These are phyloP conservation scores for Pyralis farinalis DNA, from an alignment of 2,888 invertebrate genomes.

Conservation along the genomic window DNA sequence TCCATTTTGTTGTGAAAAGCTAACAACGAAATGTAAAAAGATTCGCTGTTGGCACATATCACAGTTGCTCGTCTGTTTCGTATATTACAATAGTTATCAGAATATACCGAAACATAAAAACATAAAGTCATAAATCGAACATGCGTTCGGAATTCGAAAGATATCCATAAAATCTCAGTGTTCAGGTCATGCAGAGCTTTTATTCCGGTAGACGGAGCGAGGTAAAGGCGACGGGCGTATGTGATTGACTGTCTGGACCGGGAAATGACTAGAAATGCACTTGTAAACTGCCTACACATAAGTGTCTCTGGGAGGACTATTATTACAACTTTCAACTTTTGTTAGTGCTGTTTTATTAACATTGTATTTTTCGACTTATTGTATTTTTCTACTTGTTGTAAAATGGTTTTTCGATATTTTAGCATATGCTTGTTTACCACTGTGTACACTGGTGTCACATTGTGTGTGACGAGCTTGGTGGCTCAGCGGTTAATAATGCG, in stretches of 20 bases:
- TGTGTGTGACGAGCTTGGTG: too few relatives aligned
- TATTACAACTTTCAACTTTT: too few relatives aligned
- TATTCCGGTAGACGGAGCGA: slow-evolving; percentile 64
- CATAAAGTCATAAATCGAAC: slow-evolving; percentile 16
- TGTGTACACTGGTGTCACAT: too few relatives aligned
- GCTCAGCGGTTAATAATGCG: too few relatives aligned
- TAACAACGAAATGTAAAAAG: too few relatives aligned
- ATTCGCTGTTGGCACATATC: too few relatives aligned
- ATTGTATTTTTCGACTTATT: too few relatives aligned
- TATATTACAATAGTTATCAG: background rate
- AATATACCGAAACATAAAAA: background rate
- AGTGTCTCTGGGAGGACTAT: background rate
- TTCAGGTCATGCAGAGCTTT: slow-evolving; percentile 55
- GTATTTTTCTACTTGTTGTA: too few relatives aligned
- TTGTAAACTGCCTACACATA: background rate
- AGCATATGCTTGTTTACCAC: too few relatives aligned
- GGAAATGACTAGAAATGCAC: background rate
- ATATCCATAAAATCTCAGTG: slow-evolving; percentile 40
- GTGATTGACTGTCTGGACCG: slow-evolving; percentile 46
- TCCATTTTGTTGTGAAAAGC: too few relatives aligned
- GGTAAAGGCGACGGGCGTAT: slow-evolving; percentile 38
- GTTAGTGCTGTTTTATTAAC: too few relatives aligned
- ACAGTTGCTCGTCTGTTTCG: background rate
- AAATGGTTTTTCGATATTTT: too few relatives aligned
- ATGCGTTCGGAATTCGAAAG: slow-evolving; percentile 32